These are phyloP conservation scores for Lymantria dispar DNA, from an alignment of 2,888 invertebrate genomes.

Conservation along the genomic window DNA sequence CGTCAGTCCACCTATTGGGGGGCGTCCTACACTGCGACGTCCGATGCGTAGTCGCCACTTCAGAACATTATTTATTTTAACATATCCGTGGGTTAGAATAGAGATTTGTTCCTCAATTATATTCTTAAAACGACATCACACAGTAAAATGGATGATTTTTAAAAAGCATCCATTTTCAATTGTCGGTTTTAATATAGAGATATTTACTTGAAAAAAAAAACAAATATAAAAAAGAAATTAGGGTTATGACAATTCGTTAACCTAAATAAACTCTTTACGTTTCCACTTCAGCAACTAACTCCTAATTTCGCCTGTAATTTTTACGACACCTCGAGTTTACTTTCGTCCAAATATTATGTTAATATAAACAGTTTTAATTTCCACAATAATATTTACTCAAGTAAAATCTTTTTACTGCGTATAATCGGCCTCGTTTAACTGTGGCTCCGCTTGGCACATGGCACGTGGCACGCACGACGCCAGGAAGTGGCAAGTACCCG, in stretches of 20 bases:
- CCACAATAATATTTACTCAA: conserved; percentile 30
- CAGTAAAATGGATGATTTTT: too few relatives aligned
- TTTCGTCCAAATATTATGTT: conserved; percentile 20
- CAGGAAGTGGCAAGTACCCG: conserved; percentile 55
- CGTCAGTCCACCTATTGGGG: too few relatives aligned
- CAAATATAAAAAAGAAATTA: not conserved
- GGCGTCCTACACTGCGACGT: too few relatives aligned
- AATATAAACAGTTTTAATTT: conserved; percentile 26
- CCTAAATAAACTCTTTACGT: not conserved
- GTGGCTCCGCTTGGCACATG: conserved; percentile 20
- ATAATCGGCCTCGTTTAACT: conserved; percentile 33
- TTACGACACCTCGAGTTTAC: conserved; percentile 3
- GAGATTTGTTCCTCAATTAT: too few relatives aligned
- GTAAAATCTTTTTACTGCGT: conserved; percentile 31
- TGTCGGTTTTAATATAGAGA: too few relatives aligned
- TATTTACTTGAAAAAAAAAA: not conserved
- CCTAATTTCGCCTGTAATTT: conserved; percentile 9
- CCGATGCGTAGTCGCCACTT: too few relatives aligned
- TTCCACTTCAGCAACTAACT: not conserved
- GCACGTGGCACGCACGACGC: conserved; percentile 52
- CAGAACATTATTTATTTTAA: too few relatives aligned
- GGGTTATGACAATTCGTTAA: not conserved
- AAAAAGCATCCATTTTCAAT: too few relatives aligned
- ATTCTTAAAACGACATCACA: too few relatives aligned
- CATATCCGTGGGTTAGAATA: too few relatives aligned